A percentile compares a stretch with the other conserved stretches of the same genome.
Conservation (phyloP, 2,888 invertebrate genomes). For the Sialis lutaria region DNA sequence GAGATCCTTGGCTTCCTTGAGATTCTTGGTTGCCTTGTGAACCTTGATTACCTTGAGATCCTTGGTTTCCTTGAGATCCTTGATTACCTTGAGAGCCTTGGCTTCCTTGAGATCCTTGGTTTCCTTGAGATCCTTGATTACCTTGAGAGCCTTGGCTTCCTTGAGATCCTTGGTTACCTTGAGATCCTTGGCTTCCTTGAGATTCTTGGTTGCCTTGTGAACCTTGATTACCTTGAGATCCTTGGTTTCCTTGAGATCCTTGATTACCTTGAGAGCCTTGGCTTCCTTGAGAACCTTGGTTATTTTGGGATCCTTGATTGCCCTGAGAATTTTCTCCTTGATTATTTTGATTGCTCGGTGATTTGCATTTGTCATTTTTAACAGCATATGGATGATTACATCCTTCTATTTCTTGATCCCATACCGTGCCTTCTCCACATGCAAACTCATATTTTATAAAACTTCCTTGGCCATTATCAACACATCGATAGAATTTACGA, state of each 20-base stretch:
- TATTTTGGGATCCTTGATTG: slow-evolving; percentile 6
- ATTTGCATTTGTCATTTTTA: slow-evolving; percentile 14
- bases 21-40: slow-evolving; percentile 4
- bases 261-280: slow-evolving; percentile 6
- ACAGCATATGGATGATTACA: slow-evolving; percentile 57
- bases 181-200: slow-evolving; percentile 1
- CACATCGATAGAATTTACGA: slow-evolving; percentile 61
- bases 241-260: slow-evolving; percentile 5
- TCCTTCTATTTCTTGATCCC: slow-evolving; percentile 48
- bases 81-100: slow-evolving; percentile 6
- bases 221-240: slow-evolving; percentile 7
- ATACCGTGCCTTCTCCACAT: slow-evolving; percentile 60
- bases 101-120: slow-evolving; percentile 2
- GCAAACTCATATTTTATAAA: slow-evolving; percentile 50
- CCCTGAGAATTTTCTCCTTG: slow-evolving; percentile 2
- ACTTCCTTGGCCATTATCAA: slow-evolving; percentile 37
- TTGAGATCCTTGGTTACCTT: slow-evolving; percentile 5
- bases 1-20: slow-evolving; percentile 6
- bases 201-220: slow-evolving; percentile 5
- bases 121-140: slow-evolving; percentile 7
- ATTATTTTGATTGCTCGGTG: slow-evolving; percentile 2
- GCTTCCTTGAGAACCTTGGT: slow-evolving; percentile 6
- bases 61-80: slow-evolving; percentile 7
- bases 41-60: slow-evolving; percentile 4
- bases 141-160: slow-evolving; percentile 8